A percentile compares a stretch with the other conserved stretches of the same genome.
Conservation (phyloP, 2,888 invertebrate genomes). For the Lasioglossum villosulum region DNA sequence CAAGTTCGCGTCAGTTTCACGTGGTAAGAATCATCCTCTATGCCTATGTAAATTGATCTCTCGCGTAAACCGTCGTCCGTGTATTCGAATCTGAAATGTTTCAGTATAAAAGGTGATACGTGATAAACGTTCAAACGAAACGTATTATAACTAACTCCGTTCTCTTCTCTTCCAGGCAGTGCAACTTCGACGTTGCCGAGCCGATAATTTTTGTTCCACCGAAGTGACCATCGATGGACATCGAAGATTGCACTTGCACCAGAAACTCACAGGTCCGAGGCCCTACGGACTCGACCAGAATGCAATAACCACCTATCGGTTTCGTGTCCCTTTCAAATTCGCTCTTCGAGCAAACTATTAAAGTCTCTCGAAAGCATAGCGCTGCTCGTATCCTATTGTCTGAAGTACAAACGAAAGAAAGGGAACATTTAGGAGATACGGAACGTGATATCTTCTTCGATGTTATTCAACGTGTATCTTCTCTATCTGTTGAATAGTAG, state of each 20-base stretch:
- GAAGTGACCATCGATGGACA: conserved; percentile 86
- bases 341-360: conserved; percentile 71
- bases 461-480: background rate
- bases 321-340: conserved; percentile 49
- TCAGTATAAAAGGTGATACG: background rate
- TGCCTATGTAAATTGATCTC: conserved; percentile 86
- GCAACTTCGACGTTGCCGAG: conserved; percentile 87
- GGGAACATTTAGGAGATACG: background rate
- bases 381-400: conserved; percentile 65
- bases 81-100: conserved; percentile 83
- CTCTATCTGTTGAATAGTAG: background rate
- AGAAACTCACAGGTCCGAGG: conserved; percentile 86
- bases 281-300: conserved; percentile 84
- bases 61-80: conserved; percentile 85
- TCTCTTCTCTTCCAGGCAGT: conserved; percentile 89
- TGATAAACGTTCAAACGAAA: no score
- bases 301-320: conserved; percentile 73
- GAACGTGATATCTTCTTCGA: conserved; percentile 15
- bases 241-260: conserved; percentile 87
- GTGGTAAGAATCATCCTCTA: conserved; percentile 86
- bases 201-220: conserved; percentile 87
- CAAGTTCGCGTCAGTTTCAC: conserved; percentile 86
- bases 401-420: conserved; percentile 44
- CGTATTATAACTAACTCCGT: conserved; percentile 82
- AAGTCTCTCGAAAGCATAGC: conserved; percentile 76